Percentiles rank a stretch among this genome's conserved stretches.
phyloP scores from a whole-genome alignment of 2,113 vertebrate genomes.

The Ia io region DNA sequence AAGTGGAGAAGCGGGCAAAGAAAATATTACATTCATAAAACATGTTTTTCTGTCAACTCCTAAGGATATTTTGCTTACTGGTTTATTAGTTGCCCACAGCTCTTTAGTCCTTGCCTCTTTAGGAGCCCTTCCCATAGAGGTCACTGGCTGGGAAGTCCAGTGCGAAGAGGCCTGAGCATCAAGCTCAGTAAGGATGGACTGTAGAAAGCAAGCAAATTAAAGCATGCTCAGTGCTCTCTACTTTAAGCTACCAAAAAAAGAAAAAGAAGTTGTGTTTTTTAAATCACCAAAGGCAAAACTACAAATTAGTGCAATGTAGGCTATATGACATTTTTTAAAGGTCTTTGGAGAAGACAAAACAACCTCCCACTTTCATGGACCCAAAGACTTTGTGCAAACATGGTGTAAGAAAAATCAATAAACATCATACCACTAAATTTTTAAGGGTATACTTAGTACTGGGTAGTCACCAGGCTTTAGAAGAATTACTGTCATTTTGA shows the following conservation, averaged over 20 bases:
- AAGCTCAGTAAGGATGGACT: neutral
- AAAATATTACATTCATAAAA: neutral
- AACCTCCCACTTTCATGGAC: neutral
- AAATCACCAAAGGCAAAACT: constrained; percentile 18
- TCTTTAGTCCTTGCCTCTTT: neutral
- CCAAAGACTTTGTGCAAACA: constrained; percentile 37
- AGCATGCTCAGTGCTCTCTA: neutral
- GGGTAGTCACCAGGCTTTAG: constrained; percentile 69
- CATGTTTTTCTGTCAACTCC: neutral
- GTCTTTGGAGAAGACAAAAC: constrained; percentile 36
- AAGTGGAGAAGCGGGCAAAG: neutral
- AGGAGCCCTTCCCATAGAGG: neutral
- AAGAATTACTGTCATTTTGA: constrained; percentile 80
- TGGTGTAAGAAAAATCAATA: neutral
- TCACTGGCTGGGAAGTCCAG: neutral
- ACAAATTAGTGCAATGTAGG: neutral
- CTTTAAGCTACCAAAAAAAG: neutral
- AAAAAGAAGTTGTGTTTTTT: neutral
- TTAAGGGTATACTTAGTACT: constrained; percentile 65
- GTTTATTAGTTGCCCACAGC: neutral
- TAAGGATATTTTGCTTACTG: neutral
- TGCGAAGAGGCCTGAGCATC: neutral
- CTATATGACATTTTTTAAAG: constrained; percentile 21
- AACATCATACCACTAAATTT: constrained; percentile 10
- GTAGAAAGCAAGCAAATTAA: neutral